Conservation (phyloP, 2,797 vertebrate species). For the Eptatretus atami region DNA sequence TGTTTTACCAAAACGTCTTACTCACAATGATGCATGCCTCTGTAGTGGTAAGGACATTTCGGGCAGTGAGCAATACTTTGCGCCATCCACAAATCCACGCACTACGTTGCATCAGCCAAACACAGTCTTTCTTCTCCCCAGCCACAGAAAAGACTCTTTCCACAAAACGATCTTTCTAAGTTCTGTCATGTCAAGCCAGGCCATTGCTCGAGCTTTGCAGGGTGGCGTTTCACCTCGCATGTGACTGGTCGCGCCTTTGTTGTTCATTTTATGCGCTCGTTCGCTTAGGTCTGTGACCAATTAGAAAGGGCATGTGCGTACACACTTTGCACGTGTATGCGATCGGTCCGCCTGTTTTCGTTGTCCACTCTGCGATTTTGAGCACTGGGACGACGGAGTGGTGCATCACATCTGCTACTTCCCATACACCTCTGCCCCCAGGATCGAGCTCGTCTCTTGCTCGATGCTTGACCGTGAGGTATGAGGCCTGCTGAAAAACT, state of each 20-base stretch:
- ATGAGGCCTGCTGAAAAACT: neutral
- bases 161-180: too few species aligned
- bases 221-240: neutral
- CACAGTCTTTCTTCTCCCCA: too few species aligned
- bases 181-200: too few species aligned
- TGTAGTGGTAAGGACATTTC: too few species aligned
- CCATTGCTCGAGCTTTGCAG: too few species aligned
- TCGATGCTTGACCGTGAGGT: neutral
- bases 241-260: neutral
- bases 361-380: neutral
- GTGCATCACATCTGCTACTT: neutral
- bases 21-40: too few species aligned
- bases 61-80: too few species aligned
- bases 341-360: conserved; percentile 1
- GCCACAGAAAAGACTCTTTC: too few species aligned
- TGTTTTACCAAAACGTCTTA: too few species aligned
- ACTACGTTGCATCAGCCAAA: too few species aligned
- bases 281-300: neutral
- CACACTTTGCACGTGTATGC: conserved; percentile 1
- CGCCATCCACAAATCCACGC: too few species aligned
- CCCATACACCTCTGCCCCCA: neutral
- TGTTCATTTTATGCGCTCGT: neutral
- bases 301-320: neutral
- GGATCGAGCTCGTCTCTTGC: neutral
- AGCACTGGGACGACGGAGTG: neutral